Base-by-base conservation (phyloP, 2,888 invertebrate species). In the Carcina quercana region DNA sequence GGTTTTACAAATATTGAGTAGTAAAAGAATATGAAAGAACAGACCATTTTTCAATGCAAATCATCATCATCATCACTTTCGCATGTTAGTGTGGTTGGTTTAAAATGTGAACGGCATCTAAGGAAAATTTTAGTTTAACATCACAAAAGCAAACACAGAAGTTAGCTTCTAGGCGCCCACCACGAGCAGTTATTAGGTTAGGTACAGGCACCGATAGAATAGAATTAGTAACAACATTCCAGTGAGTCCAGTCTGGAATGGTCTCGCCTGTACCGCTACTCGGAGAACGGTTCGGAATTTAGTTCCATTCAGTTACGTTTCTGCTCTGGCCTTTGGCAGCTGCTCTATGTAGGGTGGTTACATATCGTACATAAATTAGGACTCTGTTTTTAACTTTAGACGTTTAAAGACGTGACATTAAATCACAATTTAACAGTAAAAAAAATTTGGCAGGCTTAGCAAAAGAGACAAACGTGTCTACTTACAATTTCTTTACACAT, bases 251-350 rank as follows among this genome's bases (percentile, higher is more conserved):
- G 30, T 13, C 11, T 14, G 28, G 15, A 29, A 29, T 29, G 21
- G 21, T 21, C 17, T 21, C 13, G 28, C 19, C 28, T 28, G 30
- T 30, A 22, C 28, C 28, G 13, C 20, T 6, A 21, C n/a, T n/a
- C 59, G 55, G 56, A 58, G 59, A 63, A 57, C 64, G 45, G 72
- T 54, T 64, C 54, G 78, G 78, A 80, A 82, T 82, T 80, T 70
- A 78, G 75, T 78, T 76, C 76, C 68, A 79, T 80, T 79, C 78
- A 79, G 73, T 79, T 76, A 71, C 68, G 69, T 70, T 78, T 74
- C 75, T 72, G 70, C 71, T 66, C 57, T 71, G 69, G 75, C 76
- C 76, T 79, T 79, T 80, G 74, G 67, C 74, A 72, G 75, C 69
- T 76, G 73, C 57, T 67, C 57, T 58, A 45, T 32, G 44, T 62